A percentile compares a stretch with the other conserved stretches of the same genome.
Evolutionary conservation across 2,113 vertebrate species (phyloP).

Genomic region (Nerophis lumbriciformis): DNA sequence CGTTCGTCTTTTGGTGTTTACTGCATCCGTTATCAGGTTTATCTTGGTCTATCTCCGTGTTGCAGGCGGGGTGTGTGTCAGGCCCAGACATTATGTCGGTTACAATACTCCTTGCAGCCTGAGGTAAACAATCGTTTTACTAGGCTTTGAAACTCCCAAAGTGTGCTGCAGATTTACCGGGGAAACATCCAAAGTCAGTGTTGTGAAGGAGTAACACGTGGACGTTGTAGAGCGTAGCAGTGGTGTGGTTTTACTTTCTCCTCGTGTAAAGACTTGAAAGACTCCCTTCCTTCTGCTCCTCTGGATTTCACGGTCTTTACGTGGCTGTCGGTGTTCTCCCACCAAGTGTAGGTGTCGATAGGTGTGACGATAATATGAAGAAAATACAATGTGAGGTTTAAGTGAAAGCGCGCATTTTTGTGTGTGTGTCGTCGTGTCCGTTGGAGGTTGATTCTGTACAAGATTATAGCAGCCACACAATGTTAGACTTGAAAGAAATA

Average conservation of each 20-base stretch:
- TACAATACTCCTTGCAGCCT: no score
- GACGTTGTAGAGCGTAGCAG: constrained; percentile 53
- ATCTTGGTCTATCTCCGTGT: no score
- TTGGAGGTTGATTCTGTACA: constrained; percentile 24
- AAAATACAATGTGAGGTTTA: constrained; percentile 35
- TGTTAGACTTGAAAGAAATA: constrained; percentile 61
- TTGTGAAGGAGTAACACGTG: constrained; percentile 42
- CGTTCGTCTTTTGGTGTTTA: no score
- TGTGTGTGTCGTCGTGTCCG: constrained; percentile 8
- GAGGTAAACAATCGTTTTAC: background rate
- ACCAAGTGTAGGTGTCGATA: constrained; percentile 52
- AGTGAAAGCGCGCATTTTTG: constrained; percentile 12
- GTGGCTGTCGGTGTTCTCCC: constrained; percentile 60
- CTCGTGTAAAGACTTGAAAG: constrained; percentile 42
- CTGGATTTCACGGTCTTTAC: constrained; percentile 32
- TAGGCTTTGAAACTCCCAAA: background rate
- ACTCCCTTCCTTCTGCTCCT: no score
- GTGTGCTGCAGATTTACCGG: constrained; percentile 29
- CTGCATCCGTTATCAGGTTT: no score
- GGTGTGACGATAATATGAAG: constrained; percentile 34
- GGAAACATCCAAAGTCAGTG: constrained; percentile 51
- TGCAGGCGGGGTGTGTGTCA: no score
- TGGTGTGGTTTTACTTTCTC: constrained; percentile 40
- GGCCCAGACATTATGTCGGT: no score
- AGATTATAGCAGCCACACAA: constrained; percentile 47